Percentiles rank a stretch among this genome's conserved stretches.
Evolutionary conservation across 2,888 invertebrate species (phyloP).

Genomic region (Stenoptilia bipunctidactyla): DNA sequence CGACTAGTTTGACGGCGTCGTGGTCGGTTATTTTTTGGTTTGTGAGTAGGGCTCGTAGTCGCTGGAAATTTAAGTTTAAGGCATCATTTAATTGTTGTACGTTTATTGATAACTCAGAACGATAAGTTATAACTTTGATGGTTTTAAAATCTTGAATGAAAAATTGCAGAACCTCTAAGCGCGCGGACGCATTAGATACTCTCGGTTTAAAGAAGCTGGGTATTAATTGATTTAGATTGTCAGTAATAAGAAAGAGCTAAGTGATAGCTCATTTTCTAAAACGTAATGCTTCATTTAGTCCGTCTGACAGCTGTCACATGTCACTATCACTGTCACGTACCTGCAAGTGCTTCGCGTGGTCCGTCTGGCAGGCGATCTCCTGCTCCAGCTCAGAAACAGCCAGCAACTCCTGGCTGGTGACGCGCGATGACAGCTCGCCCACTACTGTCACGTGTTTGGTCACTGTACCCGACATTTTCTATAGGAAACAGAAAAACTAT

Average conservation of each 20-base stretch:
- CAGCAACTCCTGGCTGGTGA: constrained; percentile 82
- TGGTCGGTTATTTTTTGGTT: constrained; percentile 78
- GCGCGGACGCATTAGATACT: too few relatives aligned
- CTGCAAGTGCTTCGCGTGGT: constrained; percentile 82
- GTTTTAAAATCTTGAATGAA: too few relatives aligned
- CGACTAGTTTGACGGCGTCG: constrained; percentile 90
- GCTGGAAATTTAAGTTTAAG: too few relatives aligned
- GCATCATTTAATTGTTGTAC: too few relatives aligned
- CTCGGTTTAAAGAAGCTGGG: too few relatives aligned
- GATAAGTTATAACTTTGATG: too few relatives aligned
- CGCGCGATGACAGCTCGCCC: constrained; percentile 91
- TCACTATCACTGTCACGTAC: constrained; percentile 23
- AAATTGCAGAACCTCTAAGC: too few relatives aligned
- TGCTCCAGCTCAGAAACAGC: constrained; percentile 95
- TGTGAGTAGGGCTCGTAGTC: constrained; percentile 82
- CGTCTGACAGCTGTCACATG: too few relatives aligned
- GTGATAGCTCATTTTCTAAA: too few relatives aligned
- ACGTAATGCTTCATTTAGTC: too few relatives aligned
- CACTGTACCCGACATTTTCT: constrained; percentile 94
- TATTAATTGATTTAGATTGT: not conserved
- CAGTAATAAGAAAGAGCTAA: not conserved
- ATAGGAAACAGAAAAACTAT: too few relatives aligned
- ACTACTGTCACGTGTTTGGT: constrained; percentile 98
- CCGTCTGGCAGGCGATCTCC: constrained; percentile 90
- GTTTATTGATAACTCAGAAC: too few relatives aligned